Evolutionary conservation across 2,113 vertebrate species (phyloP).

Genomic region (Spilogale gracilis): DNA sequence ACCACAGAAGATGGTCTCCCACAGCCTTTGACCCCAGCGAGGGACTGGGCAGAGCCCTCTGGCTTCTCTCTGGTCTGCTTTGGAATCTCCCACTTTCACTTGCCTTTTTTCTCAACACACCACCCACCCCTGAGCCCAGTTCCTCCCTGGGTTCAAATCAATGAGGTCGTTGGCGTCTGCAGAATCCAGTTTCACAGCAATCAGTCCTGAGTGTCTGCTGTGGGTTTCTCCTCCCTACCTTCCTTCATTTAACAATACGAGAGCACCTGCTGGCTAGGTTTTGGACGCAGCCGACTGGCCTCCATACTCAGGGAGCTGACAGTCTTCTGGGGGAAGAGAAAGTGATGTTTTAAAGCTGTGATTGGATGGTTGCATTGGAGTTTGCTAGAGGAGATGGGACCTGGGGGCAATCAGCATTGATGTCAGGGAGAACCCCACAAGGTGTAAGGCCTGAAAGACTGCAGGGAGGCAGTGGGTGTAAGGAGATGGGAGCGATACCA

Average conservation of each 20-base stretch:
- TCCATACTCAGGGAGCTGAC: background rate
- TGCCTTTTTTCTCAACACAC: background rate
- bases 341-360: background rate
- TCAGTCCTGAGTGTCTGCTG: background rate
- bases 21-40: background rate
- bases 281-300: background rate
- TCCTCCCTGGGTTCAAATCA: background rate
- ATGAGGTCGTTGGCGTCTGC: background rate
- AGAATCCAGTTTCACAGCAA: background rate
- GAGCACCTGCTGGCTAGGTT: background rate
- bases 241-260: background rate
- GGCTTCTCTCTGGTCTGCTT: background rate
- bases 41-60: background rate
- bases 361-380: background rate
- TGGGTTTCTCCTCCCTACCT: background rate
- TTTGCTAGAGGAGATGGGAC: background rate
- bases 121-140: background rate
- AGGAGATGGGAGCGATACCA: background rate
- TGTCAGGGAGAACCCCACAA: background rate
- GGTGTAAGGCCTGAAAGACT: background rate
- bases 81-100: background rate
- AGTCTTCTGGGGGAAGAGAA: background rate
- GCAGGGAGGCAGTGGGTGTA: accelerated
- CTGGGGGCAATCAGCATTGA: accelerated
- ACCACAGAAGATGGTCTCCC: background rate